These are phyloP conservation scores for Thripadectes ignobilis DNA, from an alignment of 2,797 vertebrate genomes.

Conservation along the genomic window DNA sequence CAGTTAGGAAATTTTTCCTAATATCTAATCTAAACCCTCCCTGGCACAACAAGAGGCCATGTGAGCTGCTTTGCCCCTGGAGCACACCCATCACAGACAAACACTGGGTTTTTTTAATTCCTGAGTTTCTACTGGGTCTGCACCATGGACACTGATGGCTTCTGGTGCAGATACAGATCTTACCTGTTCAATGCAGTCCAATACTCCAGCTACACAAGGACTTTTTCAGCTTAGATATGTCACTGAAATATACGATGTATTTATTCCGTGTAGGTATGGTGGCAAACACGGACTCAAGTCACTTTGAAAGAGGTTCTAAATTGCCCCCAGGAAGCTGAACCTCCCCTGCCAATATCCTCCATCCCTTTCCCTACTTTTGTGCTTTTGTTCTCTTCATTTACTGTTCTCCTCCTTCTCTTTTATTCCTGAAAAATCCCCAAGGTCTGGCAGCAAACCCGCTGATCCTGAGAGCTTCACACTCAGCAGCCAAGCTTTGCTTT, in stretches of 20 bases:
- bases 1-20: neutral
- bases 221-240: neutral
- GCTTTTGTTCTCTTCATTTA: neutral
- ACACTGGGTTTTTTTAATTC: neutral
- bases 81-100: accelerated
- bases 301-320: neutral
- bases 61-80: neutral
- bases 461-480: neutral
- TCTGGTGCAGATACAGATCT: neutral
- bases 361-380: neutral
- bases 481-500: neutral
- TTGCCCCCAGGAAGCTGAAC: neutral
- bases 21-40: neutral
- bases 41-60: neutral
- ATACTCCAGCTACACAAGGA: neutral
- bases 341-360: neutral
- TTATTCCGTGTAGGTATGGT: neutral
- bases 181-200: neutral
- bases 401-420: neutral
- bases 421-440: neutral
- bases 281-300: neutral
- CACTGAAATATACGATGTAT: neutral
- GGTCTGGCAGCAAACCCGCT: neutral
- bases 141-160: neutral
- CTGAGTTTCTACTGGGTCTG: neutral